A percentile compares a stretch with the other conserved stretches of the same genome.
Evolutionary conservation across 2,888 invertebrate species (phyloP).

Genomic region (Linyphia triangularis): DNA sequence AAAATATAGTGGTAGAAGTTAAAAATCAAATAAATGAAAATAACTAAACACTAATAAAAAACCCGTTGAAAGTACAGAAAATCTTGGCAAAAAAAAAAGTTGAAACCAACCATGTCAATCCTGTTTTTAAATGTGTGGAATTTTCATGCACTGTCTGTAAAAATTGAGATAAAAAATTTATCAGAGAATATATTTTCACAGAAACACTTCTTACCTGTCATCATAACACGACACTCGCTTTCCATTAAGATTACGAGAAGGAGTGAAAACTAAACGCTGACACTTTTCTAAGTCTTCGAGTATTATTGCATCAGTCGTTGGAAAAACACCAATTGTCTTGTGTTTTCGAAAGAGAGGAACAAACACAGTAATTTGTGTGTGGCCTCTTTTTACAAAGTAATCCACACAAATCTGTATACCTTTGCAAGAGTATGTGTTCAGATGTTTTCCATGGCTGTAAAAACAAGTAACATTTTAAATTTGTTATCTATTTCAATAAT

Average conservation of each 20-base stretch:
- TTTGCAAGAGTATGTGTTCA: slow-evolving; percentile 85
- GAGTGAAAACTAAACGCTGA: slow-evolving; percentile 86
- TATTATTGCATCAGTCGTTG: slow-evolving; percentile 81
- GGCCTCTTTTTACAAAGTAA: slow-evolving; percentile 87
- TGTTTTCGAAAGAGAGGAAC: slow-evolving; percentile 85
- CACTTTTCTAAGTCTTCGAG: slow-evolving; percentile 83
- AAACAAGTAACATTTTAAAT: too few species aligned
- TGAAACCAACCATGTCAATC: too few species aligned
- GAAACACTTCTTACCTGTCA: slow-evolving; percentile 86
- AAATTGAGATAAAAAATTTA: too few species aligned
- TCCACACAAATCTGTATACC: slow-evolving; percentile 88
- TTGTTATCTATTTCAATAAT: too few species aligned
- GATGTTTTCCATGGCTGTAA: slow-evolving; percentile 83
- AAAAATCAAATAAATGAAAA: too few species aligned
- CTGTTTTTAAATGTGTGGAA: too few species aligned
- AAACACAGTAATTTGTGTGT: slow-evolving; percentile 85
- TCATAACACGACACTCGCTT: slow-evolving; percentile 85
- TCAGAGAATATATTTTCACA: too few species aligned
- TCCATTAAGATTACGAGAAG: slow-evolving; percentile 85
- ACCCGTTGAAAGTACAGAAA: too few species aligned
- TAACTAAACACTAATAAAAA: too few species aligned
- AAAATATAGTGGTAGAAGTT: too few species aligned
- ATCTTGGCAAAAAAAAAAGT: too few species aligned
- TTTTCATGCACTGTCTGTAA: too few species aligned
- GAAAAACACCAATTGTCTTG: slow-evolving; percentile 77